Percentiles rank a stretch among this genome's conserved stretches.
These are phyloP conservation scores for Tragulus kanchil DNA, from an alignment of 2,113 vertebrate species.

Conservation along the genomic window DNA sequence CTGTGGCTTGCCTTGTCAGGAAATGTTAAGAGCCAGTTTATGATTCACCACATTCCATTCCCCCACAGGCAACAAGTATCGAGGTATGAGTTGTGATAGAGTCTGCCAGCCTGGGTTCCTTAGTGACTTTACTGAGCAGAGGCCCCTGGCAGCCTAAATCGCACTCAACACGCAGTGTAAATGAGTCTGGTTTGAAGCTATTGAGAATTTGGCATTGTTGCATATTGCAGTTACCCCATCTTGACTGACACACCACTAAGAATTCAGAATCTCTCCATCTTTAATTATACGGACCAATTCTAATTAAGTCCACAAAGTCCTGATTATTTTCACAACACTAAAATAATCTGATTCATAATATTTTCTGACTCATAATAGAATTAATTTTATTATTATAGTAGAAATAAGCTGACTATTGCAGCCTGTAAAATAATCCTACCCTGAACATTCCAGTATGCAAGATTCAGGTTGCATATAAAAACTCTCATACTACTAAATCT, in stretches of 20 bases:
- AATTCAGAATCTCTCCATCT: background rate
- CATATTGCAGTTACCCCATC: background rate
- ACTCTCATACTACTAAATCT: background rate
- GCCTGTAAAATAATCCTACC: background rate
- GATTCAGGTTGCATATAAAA: conserved; percentile 28
- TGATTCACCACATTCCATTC: background rate
- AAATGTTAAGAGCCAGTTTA: background rate
- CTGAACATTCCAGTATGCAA: background rate
- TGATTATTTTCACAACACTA: background rate
- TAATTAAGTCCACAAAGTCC: conserved; percentile 9
- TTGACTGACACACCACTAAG: background rate
- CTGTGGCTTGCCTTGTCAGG: background rate
- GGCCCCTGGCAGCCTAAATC: background rate
- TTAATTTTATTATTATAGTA: background rate
- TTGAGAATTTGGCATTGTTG: background rate
- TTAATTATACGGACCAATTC: background rate
- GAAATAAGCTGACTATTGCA: background rate
- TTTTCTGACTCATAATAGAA: background rate
- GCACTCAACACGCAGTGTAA: background rate
- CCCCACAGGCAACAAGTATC: background rate
- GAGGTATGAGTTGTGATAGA: background rate
- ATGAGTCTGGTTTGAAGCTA: background rate
- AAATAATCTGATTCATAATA: conserved; percentile 35
- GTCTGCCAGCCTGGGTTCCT: background rate
- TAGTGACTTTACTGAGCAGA: background rate